Base-by-base conservation (phyloP, 2,888 invertebrate genomes). In the Machimus rusticus region DNA sequence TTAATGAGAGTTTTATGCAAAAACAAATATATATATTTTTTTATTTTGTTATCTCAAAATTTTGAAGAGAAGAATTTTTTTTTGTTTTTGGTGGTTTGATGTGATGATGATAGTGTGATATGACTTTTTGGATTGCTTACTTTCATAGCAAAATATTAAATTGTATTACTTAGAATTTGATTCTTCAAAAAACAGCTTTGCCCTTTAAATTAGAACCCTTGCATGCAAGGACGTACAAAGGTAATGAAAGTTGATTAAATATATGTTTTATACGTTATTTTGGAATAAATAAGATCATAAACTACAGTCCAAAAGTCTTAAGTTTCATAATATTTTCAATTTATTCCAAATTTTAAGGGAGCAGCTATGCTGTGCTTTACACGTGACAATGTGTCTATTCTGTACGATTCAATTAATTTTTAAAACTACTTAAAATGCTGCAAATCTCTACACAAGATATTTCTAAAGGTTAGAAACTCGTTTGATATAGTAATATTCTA, bases 21-120 rank as follows among this genome's bases (percentile, higher is more conserved):
- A 57, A 23, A 87, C 43, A 76, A 46, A 34, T 57, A 19, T 78
- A 31, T 12, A n/a, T n/a, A n/a, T n/a, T n/a, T 55, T 82, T 82
- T 66, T 66, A 12, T 28, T 66, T 23, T 66, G 1, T 12, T 66
- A 66, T 28, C n/a, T 66, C 19, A 66, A 23, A 12, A 23, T 66
- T 66, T 66, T 66, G 12, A 34, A 34, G 37, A 23, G 78, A 81
- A 39, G 46, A 81, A 86, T 86, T 84, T 57, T 39, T 37, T 87
- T 57, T 55, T 77, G 74, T 55, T 81, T 81, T 81, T 87, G 74
- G 43, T 74, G 39, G 23, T 76, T 76, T 76, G 74, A 74, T 74
- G 74, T 84, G 84, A 74, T 84, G 84, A 84, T 39, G 66, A 84
- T 74, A 51, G 81, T 81, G 81, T 81, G 55, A 31, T 51, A 51